Conservation (phyloP, 2,113 vertebrate species). For the Tragelaphus strepsiceros region DNA sequence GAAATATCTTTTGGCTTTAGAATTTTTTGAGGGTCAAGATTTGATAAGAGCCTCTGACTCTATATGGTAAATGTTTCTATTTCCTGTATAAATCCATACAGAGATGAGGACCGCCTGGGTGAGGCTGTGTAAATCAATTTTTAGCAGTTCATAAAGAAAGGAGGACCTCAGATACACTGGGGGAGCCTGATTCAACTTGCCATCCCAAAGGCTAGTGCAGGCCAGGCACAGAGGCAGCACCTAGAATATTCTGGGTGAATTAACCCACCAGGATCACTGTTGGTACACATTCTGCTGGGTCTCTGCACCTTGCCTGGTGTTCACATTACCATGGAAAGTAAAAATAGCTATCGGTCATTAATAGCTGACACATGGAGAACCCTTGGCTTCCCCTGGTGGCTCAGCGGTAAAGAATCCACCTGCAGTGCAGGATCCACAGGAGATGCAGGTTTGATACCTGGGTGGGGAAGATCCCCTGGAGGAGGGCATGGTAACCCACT, state of each 20-base stretch:
- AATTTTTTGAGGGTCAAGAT: conserved; percentile 25
- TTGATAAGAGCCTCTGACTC: conserved; percentile 35
- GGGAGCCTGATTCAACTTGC: not conserved
- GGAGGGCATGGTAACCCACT: not conserved
- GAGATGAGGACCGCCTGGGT: not conserved
- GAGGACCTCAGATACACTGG: not conserved
- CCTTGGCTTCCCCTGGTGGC: not conserved
- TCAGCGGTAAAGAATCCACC: not conserved
- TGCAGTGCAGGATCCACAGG: not conserved
- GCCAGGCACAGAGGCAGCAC: not conserved
- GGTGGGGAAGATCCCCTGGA: not conserved
- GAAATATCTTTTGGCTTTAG: conserved; percentile 17
- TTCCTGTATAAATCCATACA: not conserved
- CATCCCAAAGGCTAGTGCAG: not conserved
- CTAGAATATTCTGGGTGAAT: too few relatives aligned
- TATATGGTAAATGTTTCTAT: not conserved
- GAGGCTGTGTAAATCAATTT: not conserved
- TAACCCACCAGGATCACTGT: not conserved
- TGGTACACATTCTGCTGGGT: not conserved
- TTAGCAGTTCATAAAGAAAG: not conserved
- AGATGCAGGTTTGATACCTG: not conserved
- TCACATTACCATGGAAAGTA: not conserved
- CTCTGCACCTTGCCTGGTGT: not conserved
- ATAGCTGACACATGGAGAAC: not conserved
- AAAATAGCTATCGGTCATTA: not conserved